A percentile compares a stretch with the other conserved stretches of the same genome.
Conservation (phyloP, 1,140 invertebrate species). For the Drosophila repletoides region DNA sequence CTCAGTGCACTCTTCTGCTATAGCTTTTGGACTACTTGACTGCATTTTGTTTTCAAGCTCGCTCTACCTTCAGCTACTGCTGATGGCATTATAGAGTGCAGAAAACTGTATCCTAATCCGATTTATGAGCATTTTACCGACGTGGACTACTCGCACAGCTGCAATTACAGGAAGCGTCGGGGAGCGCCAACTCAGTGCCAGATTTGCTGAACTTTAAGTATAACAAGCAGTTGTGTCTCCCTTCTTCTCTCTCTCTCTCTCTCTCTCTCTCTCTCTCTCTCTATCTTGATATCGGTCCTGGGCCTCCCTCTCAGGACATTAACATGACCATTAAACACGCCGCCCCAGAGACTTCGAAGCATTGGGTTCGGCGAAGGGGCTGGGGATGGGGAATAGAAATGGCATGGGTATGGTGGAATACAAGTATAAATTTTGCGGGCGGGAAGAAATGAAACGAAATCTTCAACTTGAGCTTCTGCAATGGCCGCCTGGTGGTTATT, state of each 20-base stretch:
- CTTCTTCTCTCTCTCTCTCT: too few species aligned
- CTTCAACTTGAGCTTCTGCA: slow-evolving; percentile 59
- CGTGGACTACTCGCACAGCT: slow-evolving; percentile 9
- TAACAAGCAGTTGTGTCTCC: background rate
- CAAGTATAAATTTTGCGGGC: slow-evolving; percentile 43
- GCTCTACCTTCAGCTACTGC: too few species aligned
- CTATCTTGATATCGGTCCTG: too few species aligned
- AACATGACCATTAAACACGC: slow-evolving; percentile 65
- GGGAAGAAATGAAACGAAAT: slow-evolving; percentile 64
- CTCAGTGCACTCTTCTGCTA: too few species aligned
- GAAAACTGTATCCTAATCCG: slow-evolving; percentile 58
- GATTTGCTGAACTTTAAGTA: slow-evolving; percentile 17
- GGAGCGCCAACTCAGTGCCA: background rate
- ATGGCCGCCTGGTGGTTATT: slow-evolving; percentile 74
- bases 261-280: background rate
- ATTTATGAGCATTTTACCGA: slow-evolving; percentile 46
- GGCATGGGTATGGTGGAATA: background rate
- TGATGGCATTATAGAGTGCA: too few species aligned
- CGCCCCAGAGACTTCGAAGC: slow-evolving; percentile 10
- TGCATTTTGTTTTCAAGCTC: too few species aligned
- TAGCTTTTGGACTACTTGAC: too few species aligned
- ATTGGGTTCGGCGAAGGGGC: too few species aligned
- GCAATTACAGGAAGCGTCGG: slow-evolving; percentile 51
- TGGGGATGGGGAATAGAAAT: too few species aligned
- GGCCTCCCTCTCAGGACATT: slow-evolving; percentile 27